These are phyloP conservation scores for Anomalospiza imberbis DNA, from an alignment of 2,797 vertebrate species.

Conservation along the genomic window DNA sequence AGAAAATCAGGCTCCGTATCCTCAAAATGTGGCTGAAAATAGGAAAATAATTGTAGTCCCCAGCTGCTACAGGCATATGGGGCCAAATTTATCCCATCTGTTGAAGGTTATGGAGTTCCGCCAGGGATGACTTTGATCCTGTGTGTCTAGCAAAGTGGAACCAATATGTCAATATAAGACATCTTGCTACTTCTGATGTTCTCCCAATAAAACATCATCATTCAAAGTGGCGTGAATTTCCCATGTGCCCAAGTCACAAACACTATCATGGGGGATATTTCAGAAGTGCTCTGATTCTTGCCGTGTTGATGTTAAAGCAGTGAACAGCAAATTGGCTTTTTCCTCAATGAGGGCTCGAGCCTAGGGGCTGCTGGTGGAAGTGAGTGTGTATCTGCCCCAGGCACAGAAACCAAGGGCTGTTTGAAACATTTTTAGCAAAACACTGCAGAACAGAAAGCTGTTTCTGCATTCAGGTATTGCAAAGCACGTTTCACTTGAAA, in stretches of 20 bases:
- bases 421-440: neutral
- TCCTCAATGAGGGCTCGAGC: neutral
- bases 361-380: neutral
- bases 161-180: constrained; percentile 40
- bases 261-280: neutral
- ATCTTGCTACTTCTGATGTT: constrained; percentile 20
- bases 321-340: neutral
- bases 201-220: neutral
- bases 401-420: neutral
- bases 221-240: constrained; percentile 3
- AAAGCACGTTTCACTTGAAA: neutral
- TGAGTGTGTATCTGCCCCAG: rapidly evolving
- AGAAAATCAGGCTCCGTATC: neutral
- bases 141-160: constrained; percentile 42
- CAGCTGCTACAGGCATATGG: constrained; percentile 15
- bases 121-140: constrained; percentile 49
- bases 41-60: constrained; percentile 29
- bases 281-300: neutral
- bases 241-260: neutral
- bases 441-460: neutral
- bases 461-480: neutral
- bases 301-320: neutral
- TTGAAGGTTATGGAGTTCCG: constrained; percentile 39
- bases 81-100: constrained; percentile 50
- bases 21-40: constrained; percentile 3